Conservation (phyloP, 2,888 invertebrate genomes). For the Gasteruption jaculator region DNA sequence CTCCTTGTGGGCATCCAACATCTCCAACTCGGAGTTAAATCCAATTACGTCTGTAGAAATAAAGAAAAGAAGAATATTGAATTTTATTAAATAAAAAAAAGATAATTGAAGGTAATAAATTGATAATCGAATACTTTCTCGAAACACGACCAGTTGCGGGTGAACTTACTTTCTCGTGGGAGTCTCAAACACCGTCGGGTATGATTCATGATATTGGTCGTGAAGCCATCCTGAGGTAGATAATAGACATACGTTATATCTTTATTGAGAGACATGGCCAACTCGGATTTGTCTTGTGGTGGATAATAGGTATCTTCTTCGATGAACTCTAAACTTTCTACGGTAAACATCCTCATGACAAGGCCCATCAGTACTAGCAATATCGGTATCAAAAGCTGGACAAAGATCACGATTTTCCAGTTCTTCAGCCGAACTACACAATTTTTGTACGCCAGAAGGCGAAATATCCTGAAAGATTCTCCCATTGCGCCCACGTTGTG, state of each 20-base stretch:
- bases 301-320: slow-evolving; percentile 31
- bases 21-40: slow-evolving; percentile 33
- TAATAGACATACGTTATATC: slow-evolving; percentile 29
- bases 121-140: neutral
- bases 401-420: slow-evolving; percentile 38
- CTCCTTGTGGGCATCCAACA: slow-evolving; percentile 32
- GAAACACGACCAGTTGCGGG: slow-evolving; percentile 1
- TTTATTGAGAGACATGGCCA: neutral
- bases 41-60: slow-evolving; percentile 27
- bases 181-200: slow-evolving; percentile 32
- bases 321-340: slow-evolving; percentile 25
- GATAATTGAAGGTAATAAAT: slow-evolving; percentile 4
- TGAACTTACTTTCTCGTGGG: slow-evolving; percentile 29
- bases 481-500: too few species aligned
- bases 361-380: slow-evolving; percentile 36
- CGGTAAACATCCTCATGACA: slow-evolving; percentile 33
- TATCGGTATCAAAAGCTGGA: slow-evolving; percentile 39
- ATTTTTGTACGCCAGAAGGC: slow-evolving; percentile 42
- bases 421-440: slow-evolving; percentile 40
- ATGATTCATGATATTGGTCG: slow-evolving; percentile 30
- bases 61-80: neutral
- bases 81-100: neutral
- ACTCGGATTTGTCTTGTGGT: slow-evolving; percentile 16
- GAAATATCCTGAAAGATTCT: slow-evolving; percentile 27
- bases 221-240: slow-evolving; percentile 33